Evolutionary conservation across 2,797 vertebrate genomes (phyloP), one percentile per base, ranked within the genome.

Genomic region (Sebastes hubbsi): DNA sequence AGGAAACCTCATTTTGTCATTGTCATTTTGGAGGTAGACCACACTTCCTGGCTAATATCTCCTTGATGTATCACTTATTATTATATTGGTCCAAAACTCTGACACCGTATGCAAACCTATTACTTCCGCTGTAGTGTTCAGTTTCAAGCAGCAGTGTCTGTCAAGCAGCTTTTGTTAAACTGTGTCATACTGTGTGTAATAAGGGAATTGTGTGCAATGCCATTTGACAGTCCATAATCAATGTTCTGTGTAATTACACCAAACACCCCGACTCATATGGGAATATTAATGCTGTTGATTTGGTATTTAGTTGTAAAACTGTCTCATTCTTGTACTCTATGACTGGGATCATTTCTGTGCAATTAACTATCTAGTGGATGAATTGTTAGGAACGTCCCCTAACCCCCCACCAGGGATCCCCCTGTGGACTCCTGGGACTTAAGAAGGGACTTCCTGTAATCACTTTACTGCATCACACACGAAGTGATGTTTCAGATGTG

Each of bases 141-240:
- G 4, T 75, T 18, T 13, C 7, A 64, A 36, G 9, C 14, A 22
- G 30, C 12, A 13, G 18, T 49, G 18, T 49, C 46, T 49, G 16
- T 52, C 49, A 52, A 20, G 7, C 16, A 10, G 59, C 58, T 59
- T 68, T 22, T 66, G 52, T 70, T 24, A 16, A 59, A 72, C 54
- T 38, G 12, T 73, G 22, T 73, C 27, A 46, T 32, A 46, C 32
- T 58, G 29, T 61, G 27, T 52, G 66, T 60, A 58, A n/a, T 14
- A 29, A 72, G 63, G 55, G 8, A 59, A 59, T 29, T 56, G 36
- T 62, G 54, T 36, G 46, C 24, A 38, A 61, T 66, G 13, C 77
- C 20, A 46, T 75, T 38, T 72, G 54, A 62, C 13, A 64, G 5
- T 77, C 65, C 30, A 71, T 72, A 72, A 36, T 63, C 65, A 79